phyloP scores from a whole-genome alignment of 2,113 vertebrate species.

The Anser brachyrhynchus region DNA sequence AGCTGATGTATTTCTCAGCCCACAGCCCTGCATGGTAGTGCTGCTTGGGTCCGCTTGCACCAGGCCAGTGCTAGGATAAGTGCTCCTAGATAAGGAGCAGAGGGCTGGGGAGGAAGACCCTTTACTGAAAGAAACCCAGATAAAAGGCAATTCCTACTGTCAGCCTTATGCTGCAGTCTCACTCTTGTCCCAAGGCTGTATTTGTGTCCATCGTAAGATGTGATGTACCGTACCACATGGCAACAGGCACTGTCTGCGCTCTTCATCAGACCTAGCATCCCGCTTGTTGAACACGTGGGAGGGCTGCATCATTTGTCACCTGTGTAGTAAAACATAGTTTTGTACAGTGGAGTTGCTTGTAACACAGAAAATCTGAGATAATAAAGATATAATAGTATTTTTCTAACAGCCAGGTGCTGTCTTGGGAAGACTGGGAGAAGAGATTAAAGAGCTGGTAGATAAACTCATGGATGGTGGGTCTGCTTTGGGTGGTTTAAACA shows the following conservation, averaged over 20 bases:
- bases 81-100: background rate
- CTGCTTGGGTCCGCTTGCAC: background rate
- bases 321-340: background rate
- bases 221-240: background rate
- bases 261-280: background rate
- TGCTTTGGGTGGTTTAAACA: background rate
- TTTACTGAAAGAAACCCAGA: background rate
- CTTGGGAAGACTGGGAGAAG: background rate
- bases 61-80: no score
- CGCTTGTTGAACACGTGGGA: background rate
- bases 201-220: background rate
- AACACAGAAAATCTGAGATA: background rate
- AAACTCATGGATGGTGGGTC: background rate
- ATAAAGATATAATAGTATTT: background rate
- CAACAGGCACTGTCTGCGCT: background rate
- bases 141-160: background rate
- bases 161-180: background rate
- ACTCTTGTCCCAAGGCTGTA: background rate
- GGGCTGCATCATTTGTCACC: background rate
- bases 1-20: background rate
- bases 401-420: background rate
- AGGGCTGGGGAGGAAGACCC: background rate
- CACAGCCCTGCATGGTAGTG: fast-evolving
- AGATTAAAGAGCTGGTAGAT: background rate
- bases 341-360: background rate